Base-by-base conservation (phyloP, 2,888 invertebrate genomes). In the Acanthosepion esculentum region DNA sequence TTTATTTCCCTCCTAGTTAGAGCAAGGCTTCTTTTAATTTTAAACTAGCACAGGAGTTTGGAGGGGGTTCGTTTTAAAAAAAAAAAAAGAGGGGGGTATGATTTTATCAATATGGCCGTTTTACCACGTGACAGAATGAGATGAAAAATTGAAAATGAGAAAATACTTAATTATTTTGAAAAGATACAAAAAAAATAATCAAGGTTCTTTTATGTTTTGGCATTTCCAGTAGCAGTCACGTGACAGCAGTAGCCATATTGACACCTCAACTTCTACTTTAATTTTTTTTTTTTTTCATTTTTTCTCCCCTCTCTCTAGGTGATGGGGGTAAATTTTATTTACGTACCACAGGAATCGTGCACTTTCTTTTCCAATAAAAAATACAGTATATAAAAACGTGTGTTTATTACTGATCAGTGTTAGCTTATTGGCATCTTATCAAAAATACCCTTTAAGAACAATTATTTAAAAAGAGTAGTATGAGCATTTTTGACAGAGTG, bases 181-280 rank as follows among this genome's bases (percentile, higher is more conserved):
- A 59, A 59, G 23, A 59, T 7, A 23, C 59, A 78, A 78, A 1
- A 78, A 1, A 8, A 10, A 78, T 33, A 78, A 12, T n/a, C n/a
- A 78, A 78, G 15, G 78, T n/a, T 78, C 15, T 15, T 78, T 78
- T 64, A 29, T 64, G 78, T n/a, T 78, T 78, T 78, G 78, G 78
- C n/a, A 78, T 78, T 78, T n/a, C 78, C 78, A 78, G 12, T n/a
- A 23, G n/a, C 78, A 33, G 78, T 78, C 78, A 78, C 78, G 78
- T 78, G 78, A 78, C 78, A n/a, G 10, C n/a, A 78, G 78, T n/a
- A 78, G 78, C 78, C 78, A 78, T 78, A 78, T n/a, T n/a, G 78
- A 78, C n/a, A n/a, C 78, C 78, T 78, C 78, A 78, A 78, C 78
- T 78, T 78, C 5, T 15, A 33, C n/a, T 33, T 15, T n/a, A n/a